Conservation (phyloP, 2,797 vertebrate species). For the Onychomys arenicola region DNA sequence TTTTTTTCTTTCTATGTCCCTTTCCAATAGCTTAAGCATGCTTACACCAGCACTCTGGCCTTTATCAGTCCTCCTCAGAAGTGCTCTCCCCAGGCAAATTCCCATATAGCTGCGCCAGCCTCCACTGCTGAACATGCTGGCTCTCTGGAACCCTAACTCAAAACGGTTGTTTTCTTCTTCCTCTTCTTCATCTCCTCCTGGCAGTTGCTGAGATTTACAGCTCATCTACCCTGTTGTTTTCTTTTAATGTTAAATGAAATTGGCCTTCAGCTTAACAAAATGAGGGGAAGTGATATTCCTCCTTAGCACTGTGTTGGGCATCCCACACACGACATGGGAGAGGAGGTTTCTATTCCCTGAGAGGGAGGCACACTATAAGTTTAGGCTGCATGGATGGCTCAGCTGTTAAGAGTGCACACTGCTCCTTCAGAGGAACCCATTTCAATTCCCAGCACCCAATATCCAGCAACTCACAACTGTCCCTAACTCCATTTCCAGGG, state of each 20-base stretch:
- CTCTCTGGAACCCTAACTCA: not conserved
- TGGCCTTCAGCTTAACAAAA: not conserved
- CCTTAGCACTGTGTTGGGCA: not conserved
- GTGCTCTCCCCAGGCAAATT: not conserved
- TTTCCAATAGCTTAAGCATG: not conserved
- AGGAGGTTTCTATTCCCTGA: not conserved
- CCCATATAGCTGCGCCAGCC: too few relatives aligned
- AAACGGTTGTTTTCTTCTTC: too few relatives aligned
- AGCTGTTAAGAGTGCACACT: not conserved
- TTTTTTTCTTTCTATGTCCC: not conserved
- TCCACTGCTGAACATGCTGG: not conserved
- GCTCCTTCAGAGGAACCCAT: too few relatives aligned
- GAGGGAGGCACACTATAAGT: not conserved
- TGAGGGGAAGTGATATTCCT: not conserved
- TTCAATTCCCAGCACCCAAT: not conserved
- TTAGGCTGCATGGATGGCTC: not conserved
- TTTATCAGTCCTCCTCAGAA: too few relatives aligned
- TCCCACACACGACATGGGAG: too few relatives aligned
- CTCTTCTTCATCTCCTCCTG: not conserved
- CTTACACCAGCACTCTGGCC: not conserved
- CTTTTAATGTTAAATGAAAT: not conserved
- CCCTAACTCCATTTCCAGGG: not conserved
- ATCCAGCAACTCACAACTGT: not conserved
- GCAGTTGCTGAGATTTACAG: too few relatives aligned
- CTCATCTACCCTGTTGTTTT: not conserved